phyloP scores from a whole-genome alignment of 2,113 vertebrate genomes.

The Taxidea taxus region DNA sequence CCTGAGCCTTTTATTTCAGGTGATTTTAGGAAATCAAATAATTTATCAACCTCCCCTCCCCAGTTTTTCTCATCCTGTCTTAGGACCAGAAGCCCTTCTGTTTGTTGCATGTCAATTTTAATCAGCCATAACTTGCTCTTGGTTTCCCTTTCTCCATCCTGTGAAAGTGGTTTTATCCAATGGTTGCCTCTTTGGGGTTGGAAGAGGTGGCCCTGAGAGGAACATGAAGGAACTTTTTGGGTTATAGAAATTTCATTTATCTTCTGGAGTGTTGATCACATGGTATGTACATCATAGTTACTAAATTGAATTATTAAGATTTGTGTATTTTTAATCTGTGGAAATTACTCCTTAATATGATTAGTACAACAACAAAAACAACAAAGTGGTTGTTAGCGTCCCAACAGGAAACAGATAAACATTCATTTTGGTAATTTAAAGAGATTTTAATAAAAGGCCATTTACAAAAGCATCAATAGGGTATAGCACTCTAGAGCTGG shows the following conservation, averaged over 20 bases:
- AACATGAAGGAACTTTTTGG: neutral
- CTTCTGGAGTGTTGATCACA: neutral
- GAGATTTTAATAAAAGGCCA: neutral
- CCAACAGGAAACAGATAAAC: neutral
- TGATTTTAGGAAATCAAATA: neutral
- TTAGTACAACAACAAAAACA: neutral
- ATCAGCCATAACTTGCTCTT: neutral
- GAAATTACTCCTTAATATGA: neutral
- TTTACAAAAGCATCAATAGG: neutral
- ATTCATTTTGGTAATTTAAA: neutral
- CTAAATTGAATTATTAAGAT: neutral
- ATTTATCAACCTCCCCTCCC: neutral
- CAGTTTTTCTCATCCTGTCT: neutral
- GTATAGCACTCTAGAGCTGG: neutral
- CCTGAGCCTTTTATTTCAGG: neutral
- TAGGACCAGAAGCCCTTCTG: neutral
- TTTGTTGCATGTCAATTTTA: neutral
- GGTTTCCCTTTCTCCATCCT: neutral
- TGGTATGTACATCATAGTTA: neutral
- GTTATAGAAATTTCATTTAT: neutral
- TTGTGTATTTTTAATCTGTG: neutral
- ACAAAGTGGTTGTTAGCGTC: neutral
- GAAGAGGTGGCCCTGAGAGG: neutral
- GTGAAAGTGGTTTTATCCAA: neutral
- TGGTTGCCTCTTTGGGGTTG: neutral